Evolutionary conservation across 2,113 vertebrate species (phyloP), one percentile per base, ranked within the genome.

Genomic region (Cottus gobio): DNA sequence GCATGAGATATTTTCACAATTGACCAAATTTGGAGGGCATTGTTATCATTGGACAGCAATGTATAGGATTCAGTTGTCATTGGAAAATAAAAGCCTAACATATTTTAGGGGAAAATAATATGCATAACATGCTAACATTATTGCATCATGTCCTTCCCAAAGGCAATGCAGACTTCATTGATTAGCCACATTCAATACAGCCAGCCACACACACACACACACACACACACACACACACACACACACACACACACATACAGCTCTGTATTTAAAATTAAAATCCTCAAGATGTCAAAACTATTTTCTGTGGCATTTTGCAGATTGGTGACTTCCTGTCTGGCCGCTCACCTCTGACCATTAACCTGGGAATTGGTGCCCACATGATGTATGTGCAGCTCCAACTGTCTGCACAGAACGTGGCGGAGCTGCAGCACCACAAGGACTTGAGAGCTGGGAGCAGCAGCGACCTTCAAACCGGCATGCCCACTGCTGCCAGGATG

Each of bases 341-440:
- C 4, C 96, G 94, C 50, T 97, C 96, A 0, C 97, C 97, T 3
- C 92, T 99, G 90, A 98, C 97, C 64, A 91, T 99, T 82, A 97
- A 96, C 6, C 94, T 99, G 65, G 95, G 97, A 0, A 94, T 97
- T 3, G 97, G 98, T 0, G 96, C 97, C 91, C 97, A 98, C 62
- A 96, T 97, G 94, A 98, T 99, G 97, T 97, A 97, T 61, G 96
- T 98, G 79, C 97, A 99, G 93, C 97, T 99, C 28, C 97, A 99
- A 90, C 90, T 99, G 62, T 96, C 97, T 0, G 96, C 96, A 0
- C 97, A 98, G 91, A 96, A 97, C 16, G 93, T 94, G 34, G 93
- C 91, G 0, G 94, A 93, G 8, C 95, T 96, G 80, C 95, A 96
- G 71, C 95, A 95, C 22, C 94, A 72, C 26, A 46, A 1, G 48